Conservation (phyloP, 2,113 vertebrate genomes). For the Donacobius atricapilla region DNA sequence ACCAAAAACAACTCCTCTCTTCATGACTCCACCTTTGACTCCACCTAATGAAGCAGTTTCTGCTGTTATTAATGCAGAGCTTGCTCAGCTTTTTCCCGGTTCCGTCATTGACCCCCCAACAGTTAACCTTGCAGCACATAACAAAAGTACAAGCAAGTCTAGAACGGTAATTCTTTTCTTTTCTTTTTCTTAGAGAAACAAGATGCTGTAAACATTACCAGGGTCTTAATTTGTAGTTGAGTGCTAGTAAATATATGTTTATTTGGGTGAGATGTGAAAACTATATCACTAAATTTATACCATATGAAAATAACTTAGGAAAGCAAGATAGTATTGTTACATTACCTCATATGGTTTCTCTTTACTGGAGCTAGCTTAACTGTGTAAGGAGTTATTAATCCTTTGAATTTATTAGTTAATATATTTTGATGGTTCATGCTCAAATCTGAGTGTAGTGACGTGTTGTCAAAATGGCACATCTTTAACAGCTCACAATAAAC, state of each 20-base stretch:
- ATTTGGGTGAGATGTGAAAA: background rate
- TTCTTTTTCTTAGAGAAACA: background rate
- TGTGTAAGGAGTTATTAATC: background rate
- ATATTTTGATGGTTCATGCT: background rate
- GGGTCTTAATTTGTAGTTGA: background rate
- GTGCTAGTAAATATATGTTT: background rate
- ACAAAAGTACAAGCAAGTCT: conserved; percentile 89
- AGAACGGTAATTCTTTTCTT: conserved; percentile 83
- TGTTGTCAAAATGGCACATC: background rate
- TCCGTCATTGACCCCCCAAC: conserved; percentile 92
- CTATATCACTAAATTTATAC: background rate
- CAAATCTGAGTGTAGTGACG: background rate
- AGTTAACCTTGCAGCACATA: conserved; percentile 90
- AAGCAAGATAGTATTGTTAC: background rate
- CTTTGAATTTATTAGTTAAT: background rate
- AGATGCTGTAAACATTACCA: background rate
- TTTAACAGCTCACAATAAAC: background rate
- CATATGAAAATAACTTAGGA: background rate
- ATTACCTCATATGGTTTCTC: background rate
- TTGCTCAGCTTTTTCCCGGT: conserved; percentile 95
- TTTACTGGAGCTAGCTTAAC: background rate
- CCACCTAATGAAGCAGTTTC: conserved; percentile 97
- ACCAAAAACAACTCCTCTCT: conserved; percentile 97
- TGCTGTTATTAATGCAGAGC: conserved; percentile 92
- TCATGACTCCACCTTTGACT: conserved; percentile 98